These are phyloP conservation scores for Catharus fuscescens DNA, from an alignment of 2,113 vertebrate genomes.

Conservation along the genomic window DNA sequence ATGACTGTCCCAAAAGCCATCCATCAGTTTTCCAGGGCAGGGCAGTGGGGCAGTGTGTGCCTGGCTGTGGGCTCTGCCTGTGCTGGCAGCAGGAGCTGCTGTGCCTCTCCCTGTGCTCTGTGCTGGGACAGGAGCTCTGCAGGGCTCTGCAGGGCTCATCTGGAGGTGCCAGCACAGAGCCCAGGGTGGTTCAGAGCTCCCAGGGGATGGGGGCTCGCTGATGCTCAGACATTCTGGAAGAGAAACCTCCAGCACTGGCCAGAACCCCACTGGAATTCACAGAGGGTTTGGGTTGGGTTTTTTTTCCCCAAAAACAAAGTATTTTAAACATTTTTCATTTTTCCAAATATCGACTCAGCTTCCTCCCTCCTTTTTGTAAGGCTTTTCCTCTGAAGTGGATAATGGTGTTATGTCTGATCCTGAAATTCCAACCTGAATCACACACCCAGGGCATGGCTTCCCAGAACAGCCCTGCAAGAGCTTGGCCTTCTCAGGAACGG, in stretches of 20 bases:
- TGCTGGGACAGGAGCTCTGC: not conserved
- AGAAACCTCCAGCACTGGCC: conserved; percentile 40
- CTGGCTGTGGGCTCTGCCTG: not conserved
- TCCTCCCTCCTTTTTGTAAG: not conserved
- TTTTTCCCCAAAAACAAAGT: not conserved
- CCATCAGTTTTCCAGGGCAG: not conserved
- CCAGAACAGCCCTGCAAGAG: conserved; percentile 70
- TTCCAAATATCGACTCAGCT: conserved; percentile 74
- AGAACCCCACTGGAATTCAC: conserved; percentile 35
- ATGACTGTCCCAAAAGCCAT: not conserved
- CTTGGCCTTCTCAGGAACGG: conserved; percentile 57
- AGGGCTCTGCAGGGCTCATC: not conserved
- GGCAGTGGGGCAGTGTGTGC: not conserved
- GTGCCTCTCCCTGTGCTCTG: not conserved
- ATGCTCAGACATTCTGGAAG: conserved; percentile 57
- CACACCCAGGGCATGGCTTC: conserved; percentile 51
- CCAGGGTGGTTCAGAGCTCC: conserved; percentile 16
- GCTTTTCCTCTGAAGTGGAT: conserved; percentile 65
- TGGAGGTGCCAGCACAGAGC: conserved; percentile 12
- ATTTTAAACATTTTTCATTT: conserved; percentile 74
- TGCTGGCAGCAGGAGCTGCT: not conserved
- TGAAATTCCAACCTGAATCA: conserved; percentile 71
- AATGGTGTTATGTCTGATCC: conserved; percentile 69
- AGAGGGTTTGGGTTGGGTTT: not conserved
- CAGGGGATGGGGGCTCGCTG: conserved; percentile 24